Evolutionary conservation across 2,797 vertebrate species (phyloP).

Genomic region (Cephalopachus bancanus): DNA sequence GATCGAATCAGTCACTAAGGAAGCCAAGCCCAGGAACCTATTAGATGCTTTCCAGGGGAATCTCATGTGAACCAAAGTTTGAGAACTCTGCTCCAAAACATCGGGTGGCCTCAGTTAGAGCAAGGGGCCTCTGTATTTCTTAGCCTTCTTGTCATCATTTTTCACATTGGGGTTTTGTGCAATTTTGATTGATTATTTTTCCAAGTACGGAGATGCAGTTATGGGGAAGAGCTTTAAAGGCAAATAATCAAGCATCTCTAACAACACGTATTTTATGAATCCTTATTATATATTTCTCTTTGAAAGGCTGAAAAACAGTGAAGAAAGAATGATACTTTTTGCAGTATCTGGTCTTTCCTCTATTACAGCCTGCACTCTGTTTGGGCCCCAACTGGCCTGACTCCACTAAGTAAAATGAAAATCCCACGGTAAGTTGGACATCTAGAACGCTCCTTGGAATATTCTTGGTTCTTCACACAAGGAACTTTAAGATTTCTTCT

Average conservation of each 20-base stretch:
- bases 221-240: background rate
- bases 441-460: background rate
- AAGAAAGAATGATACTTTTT: background rate
- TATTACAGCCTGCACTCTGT: background rate
- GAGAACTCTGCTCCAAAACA: background rate
- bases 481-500: background rate
- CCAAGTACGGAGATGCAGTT: background rate
- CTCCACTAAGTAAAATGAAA: background rate
- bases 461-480: background rate
- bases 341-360: background rate
- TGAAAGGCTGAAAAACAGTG: background rate
- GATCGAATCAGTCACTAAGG: background rate
- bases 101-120: background rate
- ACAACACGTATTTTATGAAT: background rate
- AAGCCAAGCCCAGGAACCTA: fast-evolving
- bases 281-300: background rate
- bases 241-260: background rate
- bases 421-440: background rate
- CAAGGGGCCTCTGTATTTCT: background rate
- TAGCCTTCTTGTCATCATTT: background rate
- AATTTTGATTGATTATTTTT: background rate
- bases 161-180: background rate
- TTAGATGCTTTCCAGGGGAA: background rate
- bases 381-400: background rate
- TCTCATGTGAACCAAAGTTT: background rate